These are phyloP conservation scores for Drosophila neotestacea DNA, from an alignment of 2,888 invertebrate species.

Conservation along the genomic window DNA sequence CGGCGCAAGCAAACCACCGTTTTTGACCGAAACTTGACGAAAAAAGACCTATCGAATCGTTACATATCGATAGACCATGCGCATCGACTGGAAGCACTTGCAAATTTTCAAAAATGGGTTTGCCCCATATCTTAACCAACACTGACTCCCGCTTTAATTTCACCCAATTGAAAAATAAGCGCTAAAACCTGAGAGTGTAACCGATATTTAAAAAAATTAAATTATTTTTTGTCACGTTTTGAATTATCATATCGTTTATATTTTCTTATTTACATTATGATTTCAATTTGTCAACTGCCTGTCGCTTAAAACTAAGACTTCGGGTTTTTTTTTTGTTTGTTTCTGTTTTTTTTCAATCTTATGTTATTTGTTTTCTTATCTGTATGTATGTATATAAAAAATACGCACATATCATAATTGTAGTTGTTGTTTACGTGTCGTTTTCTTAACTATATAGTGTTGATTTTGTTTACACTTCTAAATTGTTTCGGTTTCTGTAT, in stretches of 20 bases:
- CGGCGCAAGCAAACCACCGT: too few species aligned
- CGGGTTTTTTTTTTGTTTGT: conserved; percentile 32
- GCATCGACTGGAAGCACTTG: background rate
- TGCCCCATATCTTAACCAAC: background rate
- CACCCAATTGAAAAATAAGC: background rate
- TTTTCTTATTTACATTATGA: conserved; percentile 82
- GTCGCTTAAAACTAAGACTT: conserved; percentile 55
- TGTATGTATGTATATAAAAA: conserved; percentile 47
- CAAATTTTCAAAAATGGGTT: background rate
- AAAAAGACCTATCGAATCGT: conserved; percentile 9
- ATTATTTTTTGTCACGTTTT: conserved; percentile 49
- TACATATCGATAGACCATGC: background rate
- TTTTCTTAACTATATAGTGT: conserved; percentile 32
- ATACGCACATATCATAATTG: conserved; percentile 45
- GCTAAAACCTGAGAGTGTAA: background rate
- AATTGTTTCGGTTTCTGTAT: conserved; percentile 21
- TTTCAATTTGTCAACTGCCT: conserved; percentile 52
- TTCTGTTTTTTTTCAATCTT: conserved; percentile 27
- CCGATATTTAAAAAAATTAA: background rate
- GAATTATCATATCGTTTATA: conserved; percentile 76
- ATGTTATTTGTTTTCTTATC: conserved; percentile 20
- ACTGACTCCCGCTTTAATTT: conserved; percentile 1
- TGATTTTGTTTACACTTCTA: conserved; percentile 13
- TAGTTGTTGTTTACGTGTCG: conserved; percentile 25
- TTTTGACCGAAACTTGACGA: too few species aligned